These are phyloP conservation scores for Mesembrinibis cayennensis DNA, from an alignment of 2,113 vertebrate species.

Conservation along the genomic window DNA sequence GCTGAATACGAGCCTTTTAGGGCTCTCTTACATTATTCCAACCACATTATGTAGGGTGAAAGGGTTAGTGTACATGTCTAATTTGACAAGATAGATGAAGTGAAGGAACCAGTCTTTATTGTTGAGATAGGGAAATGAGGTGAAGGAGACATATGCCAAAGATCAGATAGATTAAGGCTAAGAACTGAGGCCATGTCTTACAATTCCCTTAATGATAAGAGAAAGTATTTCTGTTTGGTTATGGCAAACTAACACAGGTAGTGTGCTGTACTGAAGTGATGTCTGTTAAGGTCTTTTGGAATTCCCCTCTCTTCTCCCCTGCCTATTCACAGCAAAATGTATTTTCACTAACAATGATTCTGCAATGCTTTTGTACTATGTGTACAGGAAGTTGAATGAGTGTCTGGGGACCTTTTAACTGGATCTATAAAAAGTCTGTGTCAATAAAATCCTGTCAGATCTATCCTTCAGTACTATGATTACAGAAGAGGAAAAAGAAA, in stretches of 20 bases:
- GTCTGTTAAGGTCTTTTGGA: background rate
- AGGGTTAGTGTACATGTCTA: slow-evolving; percentile 38
- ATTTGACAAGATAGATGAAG: slow-evolving; percentile 63
- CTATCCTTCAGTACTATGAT: slow-evolving; percentile 50
- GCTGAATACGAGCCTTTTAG: background rate
- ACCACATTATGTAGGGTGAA: slow-evolving; percentile 17
- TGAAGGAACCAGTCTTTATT: slow-evolving; percentile 54
- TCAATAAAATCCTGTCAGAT: slow-evolving; percentile 66
- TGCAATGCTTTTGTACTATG: slow-evolving; percentile 33
- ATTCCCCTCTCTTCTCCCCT: background rate
- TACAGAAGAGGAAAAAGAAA: slow-evolving; percentile 52
- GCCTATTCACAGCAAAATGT: slow-evolving; percentile 14
- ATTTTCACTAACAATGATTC: slow-evolving; percentile 30
- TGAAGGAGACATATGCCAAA: slow-evolving; percentile 34
- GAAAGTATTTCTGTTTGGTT: background rate
- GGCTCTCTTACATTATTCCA: background rate
- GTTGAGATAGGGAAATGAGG: slow-evolving; percentile 36
- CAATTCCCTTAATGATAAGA: slow-evolving; percentile 29
- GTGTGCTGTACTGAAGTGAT: background rate
- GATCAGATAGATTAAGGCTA: background rate
- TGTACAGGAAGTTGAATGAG: slow-evolving; percentile 56
- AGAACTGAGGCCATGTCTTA: background rate
- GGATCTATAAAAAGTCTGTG: slow-evolving; percentile 67
- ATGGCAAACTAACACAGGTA: background rate
- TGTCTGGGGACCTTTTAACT: slow-evolving; percentile 62